Evolutionary conservation across 2,888 invertebrate species (phyloP).

Genomic region (Baccha elongata): DNA sequence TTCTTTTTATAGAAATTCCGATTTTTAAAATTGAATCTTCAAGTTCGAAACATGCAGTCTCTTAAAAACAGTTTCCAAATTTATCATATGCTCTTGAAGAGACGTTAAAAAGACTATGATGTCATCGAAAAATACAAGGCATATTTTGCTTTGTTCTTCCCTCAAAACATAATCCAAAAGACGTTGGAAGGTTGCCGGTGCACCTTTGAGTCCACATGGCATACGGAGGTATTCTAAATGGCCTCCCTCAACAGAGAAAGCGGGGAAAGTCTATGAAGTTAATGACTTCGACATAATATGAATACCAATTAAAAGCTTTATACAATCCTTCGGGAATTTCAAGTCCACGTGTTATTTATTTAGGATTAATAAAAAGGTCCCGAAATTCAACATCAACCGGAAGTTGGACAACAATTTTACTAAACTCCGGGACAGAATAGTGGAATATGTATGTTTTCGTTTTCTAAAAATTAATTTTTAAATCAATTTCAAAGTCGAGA

Average conservation of each 20-base stretch:
- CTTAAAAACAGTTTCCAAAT: constrained; percentile 31
- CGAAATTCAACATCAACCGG: constrained; percentile 43
- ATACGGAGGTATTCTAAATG: constrained; percentile 57
- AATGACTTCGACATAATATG: constrained; percentile 43
- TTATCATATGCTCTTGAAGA: constrained; percentile 41
- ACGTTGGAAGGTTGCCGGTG: no score
- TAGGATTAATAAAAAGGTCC: constrained; percentile 26
- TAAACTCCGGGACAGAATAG: no score
- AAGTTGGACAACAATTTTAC: background rate
- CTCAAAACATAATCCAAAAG: no score
- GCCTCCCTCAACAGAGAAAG: constrained; percentile 29
- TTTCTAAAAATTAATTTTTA: no score
- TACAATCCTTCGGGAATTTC: constrained; percentile 45
- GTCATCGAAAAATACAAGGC: no score
- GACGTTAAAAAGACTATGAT: constrained; percentile 34
- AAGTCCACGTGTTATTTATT: background rate
- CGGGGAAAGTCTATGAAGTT: constrained; percentile 38
- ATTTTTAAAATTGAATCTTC: constrained; percentile 41
- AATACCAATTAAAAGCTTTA: constrained; percentile 36
- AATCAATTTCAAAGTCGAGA: no score
- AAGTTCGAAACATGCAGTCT: constrained; percentile 21
- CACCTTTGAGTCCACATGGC: constrained; percentile 46
- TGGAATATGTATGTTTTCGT: no score
- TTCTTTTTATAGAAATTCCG: background rate
- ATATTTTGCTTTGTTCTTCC: no score